Conservation (phyloP, 1,140 invertebrate genomes). For the Drosophila littoralis region DNA sequence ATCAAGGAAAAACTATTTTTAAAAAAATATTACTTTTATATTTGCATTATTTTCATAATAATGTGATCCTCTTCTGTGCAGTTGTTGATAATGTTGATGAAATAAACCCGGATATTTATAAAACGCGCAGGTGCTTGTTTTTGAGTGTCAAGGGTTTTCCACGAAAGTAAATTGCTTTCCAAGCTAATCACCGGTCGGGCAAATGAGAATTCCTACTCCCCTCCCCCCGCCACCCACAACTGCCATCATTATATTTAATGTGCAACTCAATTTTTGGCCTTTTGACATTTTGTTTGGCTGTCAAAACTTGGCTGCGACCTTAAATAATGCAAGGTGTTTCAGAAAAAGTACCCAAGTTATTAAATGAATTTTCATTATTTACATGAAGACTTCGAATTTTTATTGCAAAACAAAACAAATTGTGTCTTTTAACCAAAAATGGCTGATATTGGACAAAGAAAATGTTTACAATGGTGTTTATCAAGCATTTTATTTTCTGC, state of each 20-base stretch:
- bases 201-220: background rate
- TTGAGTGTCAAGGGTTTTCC: constrained; percentile 33
- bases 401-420: background rate
- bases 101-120: constrained; percentile 13
- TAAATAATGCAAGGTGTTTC: constrained; percentile 1
- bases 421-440: no score
- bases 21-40: constrained; percentile 16
- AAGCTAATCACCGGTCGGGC: constrained; percentile 22
- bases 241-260: constrained; percentile 61
- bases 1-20: constrained; percentile 41
- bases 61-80: constrained; percentile 33
- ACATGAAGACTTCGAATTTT: no score
- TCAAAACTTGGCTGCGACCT: constrained; percentile 10
- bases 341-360: no score
- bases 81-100: constrained; percentile 4
- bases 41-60: no score
- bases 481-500: background rate
- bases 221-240: background rate
- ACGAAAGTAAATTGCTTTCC: background rate
- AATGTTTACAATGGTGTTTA: background rate
- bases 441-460: background rate
- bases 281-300: constrained; percentile 14
- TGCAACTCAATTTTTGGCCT: constrained; percentile 59
- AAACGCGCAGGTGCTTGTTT: constrained; percentile 33
- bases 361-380: no score